These are phyloP conservation scores for Cheilosia pagana DNA, from an alignment of 2,888 invertebrate species.

Conservation along the genomic window DNA sequence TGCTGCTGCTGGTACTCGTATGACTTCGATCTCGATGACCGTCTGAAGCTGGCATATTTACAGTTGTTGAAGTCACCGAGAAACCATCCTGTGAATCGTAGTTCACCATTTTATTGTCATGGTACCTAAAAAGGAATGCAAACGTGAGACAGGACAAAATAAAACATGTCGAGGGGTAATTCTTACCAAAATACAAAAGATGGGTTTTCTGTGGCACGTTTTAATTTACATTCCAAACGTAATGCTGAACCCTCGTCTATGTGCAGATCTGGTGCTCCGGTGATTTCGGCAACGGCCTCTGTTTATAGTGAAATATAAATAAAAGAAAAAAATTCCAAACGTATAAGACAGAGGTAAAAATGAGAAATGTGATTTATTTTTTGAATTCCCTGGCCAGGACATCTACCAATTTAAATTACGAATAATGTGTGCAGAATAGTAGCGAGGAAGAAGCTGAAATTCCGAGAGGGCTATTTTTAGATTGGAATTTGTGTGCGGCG, in stretches of 20 bases:
- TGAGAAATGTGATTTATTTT: constrained; percentile 47
- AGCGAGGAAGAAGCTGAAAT: not conserved
- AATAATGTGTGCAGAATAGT: constrained; percentile 11
- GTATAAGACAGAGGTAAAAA: constrained; percentile 54
- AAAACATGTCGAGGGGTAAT: not conserved
- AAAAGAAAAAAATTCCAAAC: constrained; percentile 23
- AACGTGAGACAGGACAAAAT: not conserved
- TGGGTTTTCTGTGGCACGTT: constrained; percentile 83
- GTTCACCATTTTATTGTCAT: constrained; percentile 93
- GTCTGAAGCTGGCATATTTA: constrained; percentile 76
- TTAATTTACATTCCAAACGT: constrained; percentile 82
- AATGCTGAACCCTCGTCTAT: constrained; percentile 83
- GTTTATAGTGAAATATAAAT: constrained; percentile 49
- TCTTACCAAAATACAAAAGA: constrained; percentile 83
- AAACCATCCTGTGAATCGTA: constrained; percentile 90
- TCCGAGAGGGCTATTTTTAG: constrained; percentile 22
- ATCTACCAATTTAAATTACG: constrained; percentile 61
- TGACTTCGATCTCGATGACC: constrained; percentile 75
- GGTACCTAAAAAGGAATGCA: constrained; percentile 86
- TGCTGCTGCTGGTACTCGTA: constrained; percentile 84
- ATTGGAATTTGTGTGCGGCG: constrained; percentile 33
- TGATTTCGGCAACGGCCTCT: constrained; percentile 83
- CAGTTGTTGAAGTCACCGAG: constrained; percentile 80
- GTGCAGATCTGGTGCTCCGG: constrained; percentile 83
- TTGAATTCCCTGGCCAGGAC: constrained; percentile 11